Conservation (phyloP, 2,797 vertebrate species). For the Propithecus perrieri region DNA sequence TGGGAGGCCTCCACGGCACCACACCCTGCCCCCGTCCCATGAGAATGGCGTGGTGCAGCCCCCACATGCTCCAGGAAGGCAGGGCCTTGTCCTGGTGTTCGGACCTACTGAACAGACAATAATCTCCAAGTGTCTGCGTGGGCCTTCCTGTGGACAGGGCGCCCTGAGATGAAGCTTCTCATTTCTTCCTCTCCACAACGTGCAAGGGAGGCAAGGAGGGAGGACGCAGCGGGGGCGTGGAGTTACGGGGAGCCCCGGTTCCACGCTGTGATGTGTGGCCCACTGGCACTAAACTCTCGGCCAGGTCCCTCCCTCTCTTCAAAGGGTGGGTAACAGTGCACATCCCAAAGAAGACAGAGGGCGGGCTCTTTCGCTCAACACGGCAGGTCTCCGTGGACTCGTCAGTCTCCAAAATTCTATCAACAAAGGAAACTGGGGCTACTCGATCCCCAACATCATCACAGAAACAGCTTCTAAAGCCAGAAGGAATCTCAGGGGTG, state of each 20-base stretch:
- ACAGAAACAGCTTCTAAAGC: neutral
- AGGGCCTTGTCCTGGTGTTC: accelerated
- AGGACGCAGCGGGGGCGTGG: neutral
- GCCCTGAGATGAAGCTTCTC: neutral
- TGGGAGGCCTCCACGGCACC: neutral
- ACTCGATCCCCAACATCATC: accelerated
- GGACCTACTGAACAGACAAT: neutral
- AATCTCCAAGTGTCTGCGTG: neutral
- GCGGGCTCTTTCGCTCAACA: neutral
- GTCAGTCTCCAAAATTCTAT: neutral
- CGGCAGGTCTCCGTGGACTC: neutral
- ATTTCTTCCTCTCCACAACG: neutral
- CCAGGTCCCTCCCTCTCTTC: neutral
- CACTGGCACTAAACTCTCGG: neutral
- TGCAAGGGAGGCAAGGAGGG: accelerated
- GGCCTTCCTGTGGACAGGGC: neutral
- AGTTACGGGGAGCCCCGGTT: neutral
- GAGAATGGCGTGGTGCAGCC: neutral
- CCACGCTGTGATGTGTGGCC: neutral
- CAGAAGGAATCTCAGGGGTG: neutral
- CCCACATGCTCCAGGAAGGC: neutral
- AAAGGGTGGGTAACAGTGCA: neutral
- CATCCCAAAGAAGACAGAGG: neutral
- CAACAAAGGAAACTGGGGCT: neutral
- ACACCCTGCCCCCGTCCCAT: neutral